These are phyloP conservation scores for Conus canariensis DNA, from an alignment of 2,888 invertebrate genomes.

Conservation along the genomic window DNA sequence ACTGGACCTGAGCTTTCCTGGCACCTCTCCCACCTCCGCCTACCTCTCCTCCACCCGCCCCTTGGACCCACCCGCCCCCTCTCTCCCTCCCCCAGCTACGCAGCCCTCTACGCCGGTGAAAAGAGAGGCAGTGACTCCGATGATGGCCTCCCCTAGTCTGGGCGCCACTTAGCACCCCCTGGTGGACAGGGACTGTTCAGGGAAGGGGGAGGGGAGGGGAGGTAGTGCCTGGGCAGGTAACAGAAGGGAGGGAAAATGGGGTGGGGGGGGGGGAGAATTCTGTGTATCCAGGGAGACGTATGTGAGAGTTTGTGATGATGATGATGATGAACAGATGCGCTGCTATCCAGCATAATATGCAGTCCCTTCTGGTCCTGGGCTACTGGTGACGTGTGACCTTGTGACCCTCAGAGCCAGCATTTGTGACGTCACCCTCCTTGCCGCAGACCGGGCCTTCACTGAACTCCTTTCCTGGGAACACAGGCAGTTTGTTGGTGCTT, in stretches of 20 bases:
- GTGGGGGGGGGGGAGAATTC: background rate
- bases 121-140: background rate
- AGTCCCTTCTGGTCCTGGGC: slow-evolving; percentile 16
- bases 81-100: background rate
- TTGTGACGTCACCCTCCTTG: background rate
- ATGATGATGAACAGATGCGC: too few species aligned
- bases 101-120: background rate
- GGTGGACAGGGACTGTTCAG: background rate
- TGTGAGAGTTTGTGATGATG: background rate
- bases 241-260: background rate
- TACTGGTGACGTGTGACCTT: too few species aligned
- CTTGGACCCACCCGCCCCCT: background rate
- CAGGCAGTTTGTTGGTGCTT: too few species aligned
- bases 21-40: background rate
- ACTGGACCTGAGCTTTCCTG: slow-evolving; percentile 10
- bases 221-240: background rate
- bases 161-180: background rate
- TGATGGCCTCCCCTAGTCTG: slow-evolving; percentile 10
- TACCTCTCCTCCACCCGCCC: background rate
- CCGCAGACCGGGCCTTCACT: background rate
- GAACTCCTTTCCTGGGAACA: background rate
- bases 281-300: background rate
- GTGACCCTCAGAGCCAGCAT: background rate
- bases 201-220: background rate
- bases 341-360: slow-evolving; percentile 27